Evolutionary conservation across 30 jellyfish, hydroid and myxozoan genomes (phyloP).

Genomic region (Aurelia sp.): DNA sequence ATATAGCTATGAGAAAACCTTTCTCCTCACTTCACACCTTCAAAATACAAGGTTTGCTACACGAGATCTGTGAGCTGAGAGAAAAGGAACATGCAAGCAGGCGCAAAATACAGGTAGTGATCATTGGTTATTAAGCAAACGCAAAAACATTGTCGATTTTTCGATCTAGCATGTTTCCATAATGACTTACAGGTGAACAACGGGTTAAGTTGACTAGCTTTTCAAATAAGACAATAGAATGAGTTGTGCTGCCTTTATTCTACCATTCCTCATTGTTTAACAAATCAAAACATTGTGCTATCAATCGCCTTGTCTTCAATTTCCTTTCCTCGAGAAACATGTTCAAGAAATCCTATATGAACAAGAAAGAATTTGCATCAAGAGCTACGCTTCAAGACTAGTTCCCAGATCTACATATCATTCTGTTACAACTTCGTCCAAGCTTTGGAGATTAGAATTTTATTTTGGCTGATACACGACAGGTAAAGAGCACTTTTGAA

Average conservation of each 20-base stretch:
- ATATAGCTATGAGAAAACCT: too few species aligned
- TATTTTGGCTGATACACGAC: constrained; percentile 4
- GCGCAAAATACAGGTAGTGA: constrained; percentile 22
- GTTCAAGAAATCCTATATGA: background rate
- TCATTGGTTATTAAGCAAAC: constrained; percentile 32
- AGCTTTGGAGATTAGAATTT: background rate
- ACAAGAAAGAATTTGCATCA: too few species aligned
- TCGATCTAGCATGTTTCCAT: constrained; percentile 60
- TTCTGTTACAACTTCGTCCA: background rate
- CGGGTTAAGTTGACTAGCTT: constrained; percentile 33
- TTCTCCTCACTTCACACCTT: too few species aligned
- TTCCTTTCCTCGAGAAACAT: background rate
- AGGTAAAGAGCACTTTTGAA: background rate
- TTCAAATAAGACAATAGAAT: constrained; percentile 16
- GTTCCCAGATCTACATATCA: background rate
- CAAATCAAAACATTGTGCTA: constrained; percentile 23
- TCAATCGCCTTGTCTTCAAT: background rate
- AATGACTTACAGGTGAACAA: constrained; percentile 44
- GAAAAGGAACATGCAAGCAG: too few species aligned
- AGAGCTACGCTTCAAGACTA: background rate
- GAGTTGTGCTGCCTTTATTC: constrained; percentile 21
- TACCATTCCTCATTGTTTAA: constrained; percentile 6
- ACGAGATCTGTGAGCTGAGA: too few species aligned
- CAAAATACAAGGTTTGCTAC: too few species aligned
- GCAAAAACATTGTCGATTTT: constrained; percentile 55